Conservation (phyloP, 2,797 vertebrate species). For the Phrynocephalus forsythii region DNA sequence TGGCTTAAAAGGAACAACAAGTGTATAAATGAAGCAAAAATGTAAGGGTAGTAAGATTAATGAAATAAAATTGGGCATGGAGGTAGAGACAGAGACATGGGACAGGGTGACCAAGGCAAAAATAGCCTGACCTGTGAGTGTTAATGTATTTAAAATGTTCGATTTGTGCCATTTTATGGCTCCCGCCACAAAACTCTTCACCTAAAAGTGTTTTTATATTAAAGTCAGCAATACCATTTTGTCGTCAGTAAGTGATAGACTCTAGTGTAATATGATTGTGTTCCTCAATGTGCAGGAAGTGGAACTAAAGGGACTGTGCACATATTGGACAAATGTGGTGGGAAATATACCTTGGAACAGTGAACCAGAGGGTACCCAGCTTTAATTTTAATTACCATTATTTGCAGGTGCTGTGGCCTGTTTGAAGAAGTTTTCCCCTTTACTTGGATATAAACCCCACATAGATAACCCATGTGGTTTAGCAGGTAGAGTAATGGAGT, state of each 20-base stretch:
- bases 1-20: constrained; percentile 45
- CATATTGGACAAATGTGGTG: neutral
- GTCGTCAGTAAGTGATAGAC: neutral
- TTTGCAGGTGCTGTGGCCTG: no score
- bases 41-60: constrained; percentile 65
- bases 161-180: neutral
- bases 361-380: no score
- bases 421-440: no score
- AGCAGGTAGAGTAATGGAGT: no score
- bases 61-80: constrained; percentile 67
- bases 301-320: neutral
- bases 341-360: neutral
- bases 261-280: neutral
- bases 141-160: neutral
- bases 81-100: constrained; percentile 55
- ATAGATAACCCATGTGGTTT: no score
- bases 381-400: no score
- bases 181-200: constrained; percentile 6
- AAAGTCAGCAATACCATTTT: constrained; percentile 3
- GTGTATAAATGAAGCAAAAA: constrained; percentile 66
- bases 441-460: no score
- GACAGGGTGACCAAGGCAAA: constrained; percentile 8
- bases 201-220: neutral
- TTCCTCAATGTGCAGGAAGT: neutral
- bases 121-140: constrained; percentile 5